A percentile compares a stretch with the other conserved stretches of the same genome.
Conservation (phyloP, 2,113 vertebrate species). For the Oxyruncus cristatus region DNA sequence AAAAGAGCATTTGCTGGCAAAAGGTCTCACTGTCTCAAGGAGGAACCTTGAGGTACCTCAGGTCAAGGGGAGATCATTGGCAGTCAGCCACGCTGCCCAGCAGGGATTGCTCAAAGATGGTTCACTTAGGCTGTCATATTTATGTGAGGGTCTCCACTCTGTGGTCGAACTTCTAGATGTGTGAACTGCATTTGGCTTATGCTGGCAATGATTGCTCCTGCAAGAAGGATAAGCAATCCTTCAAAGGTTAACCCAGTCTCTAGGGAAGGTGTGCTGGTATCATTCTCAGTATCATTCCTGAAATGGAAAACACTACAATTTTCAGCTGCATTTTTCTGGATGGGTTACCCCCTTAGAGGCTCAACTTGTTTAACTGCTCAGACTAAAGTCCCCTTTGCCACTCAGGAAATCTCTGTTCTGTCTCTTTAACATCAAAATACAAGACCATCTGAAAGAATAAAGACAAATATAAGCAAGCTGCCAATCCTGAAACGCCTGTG, state of each 20-base stretch:
- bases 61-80: not conserved
- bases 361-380: not conserved
- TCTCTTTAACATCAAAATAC: slow-evolving; percentile 17
- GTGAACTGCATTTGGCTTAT: not conserved
- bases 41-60: not conserved
- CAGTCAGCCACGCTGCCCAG: not conserved
- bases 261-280: not conserved
- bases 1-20: not conserved
- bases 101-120: not conserved
- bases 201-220: not conserved
- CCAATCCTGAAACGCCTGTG: not conserved
- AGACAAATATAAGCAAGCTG: slow-evolving; percentile 14
- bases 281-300: not conserved
- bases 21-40: not conserved
- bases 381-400: not conserved
- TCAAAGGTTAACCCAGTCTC: not conserved
- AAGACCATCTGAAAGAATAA: slow-evolving; percentile 1
- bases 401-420: not conserved
- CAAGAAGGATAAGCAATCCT: not conserved
- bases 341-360: not conserved
- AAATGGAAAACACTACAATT: not conserved
- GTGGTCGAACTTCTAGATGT: not conserved
- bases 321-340: not conserved
- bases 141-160: not conserved
- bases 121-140: not conserved